Base-by-base conservation (phyloP, 2,113 vertebrate genomes). In the Phrynosoma blainvillii region DNA sequence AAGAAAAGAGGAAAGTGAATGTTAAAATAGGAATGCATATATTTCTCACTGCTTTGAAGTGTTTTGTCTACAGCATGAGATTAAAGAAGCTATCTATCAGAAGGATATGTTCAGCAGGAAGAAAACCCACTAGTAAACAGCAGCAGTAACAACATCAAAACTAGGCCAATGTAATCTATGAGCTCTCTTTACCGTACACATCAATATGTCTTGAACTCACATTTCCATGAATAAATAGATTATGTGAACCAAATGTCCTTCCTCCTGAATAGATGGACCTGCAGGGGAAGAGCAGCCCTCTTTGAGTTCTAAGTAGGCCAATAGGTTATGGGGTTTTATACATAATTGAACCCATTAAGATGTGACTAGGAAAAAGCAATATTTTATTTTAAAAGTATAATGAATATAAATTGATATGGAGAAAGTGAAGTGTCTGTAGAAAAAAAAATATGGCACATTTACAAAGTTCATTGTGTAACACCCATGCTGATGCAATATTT, bases 191-290 rank as follows among this genome's bases (percentile, higher is more conserved):
- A 89, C 93, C 89, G 80, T 87, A 23, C 92, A 86, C 88, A 90
- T 96, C 95, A 93, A 92, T 94, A 90, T 73, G 80, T 80, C 82
- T 92, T 95, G 84, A 92, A 92, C 87, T 95, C 92, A 93, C 90
- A 89, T 90, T 47, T 78, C 91, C 59, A 76, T 92, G 84, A 87
- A 85, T 92, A 93, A 94, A 92, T 83, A 95, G 92, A 79, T 96
- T 93, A 82, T 90, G 2, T 92, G 90, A 80, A 23, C 84, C 82
- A 91, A 91, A 88, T 25, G 92, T 89, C 90, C 93, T 94, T 95
- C 89, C 85, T 84, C 0, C 54, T 86, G 76, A 74, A 10, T 76
- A 85, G 88, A 80, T 59, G 21, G 32, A 71, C 23, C 70, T 83
- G 54, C 84, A 76, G 90, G 84, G 94, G 83, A 92, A 91, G 86